Evolutionary conservation across 1,140 invertebrate genomes (phyloP).

Genomic region (Pomacea maculata): DNA sequence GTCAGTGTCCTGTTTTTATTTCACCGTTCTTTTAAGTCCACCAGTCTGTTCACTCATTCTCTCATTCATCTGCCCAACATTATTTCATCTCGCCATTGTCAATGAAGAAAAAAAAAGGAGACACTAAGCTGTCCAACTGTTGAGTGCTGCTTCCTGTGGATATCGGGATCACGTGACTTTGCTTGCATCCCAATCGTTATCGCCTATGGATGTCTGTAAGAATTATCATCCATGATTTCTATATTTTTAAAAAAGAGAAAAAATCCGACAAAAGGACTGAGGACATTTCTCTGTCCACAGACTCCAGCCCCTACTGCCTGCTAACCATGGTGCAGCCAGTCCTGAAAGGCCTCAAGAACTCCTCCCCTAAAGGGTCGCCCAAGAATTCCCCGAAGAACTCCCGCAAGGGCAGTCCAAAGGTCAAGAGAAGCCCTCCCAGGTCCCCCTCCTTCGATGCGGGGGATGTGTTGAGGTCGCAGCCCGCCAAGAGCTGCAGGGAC

Average conservation of each 20-base stretch:
- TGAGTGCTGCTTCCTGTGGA: too few species aligned
- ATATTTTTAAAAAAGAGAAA: too few species aligned
- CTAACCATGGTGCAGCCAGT: conserved; percentile 31
- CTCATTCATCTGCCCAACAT: background rate
- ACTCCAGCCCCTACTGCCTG: conserved; percentile 38
- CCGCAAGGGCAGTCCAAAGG: conserved; percentile 1
- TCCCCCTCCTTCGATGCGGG: conserved; percentile 8
- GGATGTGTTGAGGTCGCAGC: conserved; percentile 33
- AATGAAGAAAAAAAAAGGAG: too few species aligned
- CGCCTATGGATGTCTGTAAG: too few species aligned
- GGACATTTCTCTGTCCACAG: background rate
- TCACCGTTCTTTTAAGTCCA: background rate
- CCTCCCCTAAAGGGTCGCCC: conserved; percentile 34
- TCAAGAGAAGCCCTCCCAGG: conserved; percentile 8
- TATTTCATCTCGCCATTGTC: too few species aligned
- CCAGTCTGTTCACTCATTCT: background rate
- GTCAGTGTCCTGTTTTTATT: background rate
- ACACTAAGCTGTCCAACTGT: too few species aligned
- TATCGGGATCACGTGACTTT: too few species aligned
- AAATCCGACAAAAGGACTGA: too few species aligned
- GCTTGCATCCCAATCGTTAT: too few species aligned
- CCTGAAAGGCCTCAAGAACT: conserved; percentile 19
- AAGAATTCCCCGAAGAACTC: conserved; percentile 28
- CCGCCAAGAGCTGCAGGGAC: conserved; percentile 28
- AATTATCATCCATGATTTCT: too few species aligned